Evolutionary conservation across 2,888 invertebrate species (phyloP).

Genomic region (Eupithecia tripunctaria): DNA sequence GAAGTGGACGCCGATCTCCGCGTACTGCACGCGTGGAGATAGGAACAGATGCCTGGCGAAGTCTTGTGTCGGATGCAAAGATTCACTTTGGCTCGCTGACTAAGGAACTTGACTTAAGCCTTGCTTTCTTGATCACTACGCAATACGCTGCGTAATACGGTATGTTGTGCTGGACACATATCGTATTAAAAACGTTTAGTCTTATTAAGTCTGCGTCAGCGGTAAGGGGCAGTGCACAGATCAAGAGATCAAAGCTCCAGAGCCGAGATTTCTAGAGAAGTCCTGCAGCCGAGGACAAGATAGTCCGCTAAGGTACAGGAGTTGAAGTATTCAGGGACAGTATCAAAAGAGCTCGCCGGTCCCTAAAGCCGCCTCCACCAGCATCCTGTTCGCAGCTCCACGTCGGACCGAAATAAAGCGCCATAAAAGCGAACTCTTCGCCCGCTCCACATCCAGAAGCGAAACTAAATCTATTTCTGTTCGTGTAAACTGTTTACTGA

Average conservation of each 20-base stretch:
- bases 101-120: not conserved
- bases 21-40: not conserved
- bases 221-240: too few species aligned
- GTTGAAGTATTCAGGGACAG: not conserved
- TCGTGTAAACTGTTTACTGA: slow-evolving; percentile 66
- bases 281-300: not conserved
- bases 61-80: not conserved
- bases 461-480: slow-evolving; percentile 66
- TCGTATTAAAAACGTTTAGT: too few species aligned
- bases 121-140: too few species aligned
- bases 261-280: not conserved
- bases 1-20: not conserved
- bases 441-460: slow-evolving; percentile 71
- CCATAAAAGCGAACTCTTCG: slow-evolving; percentile 69
- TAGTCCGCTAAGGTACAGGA: not conserved
- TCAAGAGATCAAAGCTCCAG: not conserved
- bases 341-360: not conserved
- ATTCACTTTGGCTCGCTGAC: not conserved
- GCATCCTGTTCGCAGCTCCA: slow-evolving; percentile 36
- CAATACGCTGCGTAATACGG: too few species aligned
- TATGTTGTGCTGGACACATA: too few species aligned
- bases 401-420: slow-evolving; percentile 58
- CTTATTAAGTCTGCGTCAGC: too few species aligned
- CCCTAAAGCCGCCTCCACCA: slow-evolving; percentile 19
- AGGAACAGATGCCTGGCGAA: not conserved